These are phyloP conservation scores for Galeopterus variegatus DNA, from an alignment of 2,113 vertebrate genomes.

Conservation along the genomic window DNA sequence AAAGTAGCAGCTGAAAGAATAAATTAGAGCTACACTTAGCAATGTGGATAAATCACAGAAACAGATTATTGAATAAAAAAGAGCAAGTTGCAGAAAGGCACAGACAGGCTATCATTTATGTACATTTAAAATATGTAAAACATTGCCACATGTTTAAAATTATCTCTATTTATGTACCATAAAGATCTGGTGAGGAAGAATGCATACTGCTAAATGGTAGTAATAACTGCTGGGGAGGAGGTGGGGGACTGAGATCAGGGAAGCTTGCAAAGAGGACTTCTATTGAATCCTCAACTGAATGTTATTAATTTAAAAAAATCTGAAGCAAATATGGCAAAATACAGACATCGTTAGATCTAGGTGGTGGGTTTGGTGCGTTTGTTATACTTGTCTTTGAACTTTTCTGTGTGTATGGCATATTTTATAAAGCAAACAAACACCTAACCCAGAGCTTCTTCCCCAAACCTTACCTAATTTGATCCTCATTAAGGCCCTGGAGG, in stretches of 20 bases:
- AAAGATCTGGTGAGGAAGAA: background rate
- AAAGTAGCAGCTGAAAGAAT: constrained; percentile 32
- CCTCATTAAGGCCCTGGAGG: background rate
- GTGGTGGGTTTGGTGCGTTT: background rate
- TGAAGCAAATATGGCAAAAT: constrained; percentile 3
- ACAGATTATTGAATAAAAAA: constrained; percentile 19
- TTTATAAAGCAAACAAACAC: constrained; percentile 1
- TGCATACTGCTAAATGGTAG: background rate
- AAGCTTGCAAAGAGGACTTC: background rate
- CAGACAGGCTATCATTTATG: background rate
- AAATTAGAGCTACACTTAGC: background rate
- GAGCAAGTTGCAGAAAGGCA: background rate
- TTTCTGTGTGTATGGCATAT: background rate
- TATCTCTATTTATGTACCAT: background rate
- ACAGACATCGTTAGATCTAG: constrained; percentile 17
- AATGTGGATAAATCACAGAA: background rate
- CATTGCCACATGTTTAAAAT: background rate
- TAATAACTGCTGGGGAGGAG: background rate
- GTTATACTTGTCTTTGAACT: constrained; percentile 11
- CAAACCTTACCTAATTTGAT: background rate
- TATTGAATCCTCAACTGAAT: background rate
- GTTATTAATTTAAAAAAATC: background rate
- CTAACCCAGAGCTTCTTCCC: background rate
- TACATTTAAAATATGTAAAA: background rate
- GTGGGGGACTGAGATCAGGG: too few species aligned